Evolutionary conservation across 2,888 invertebrate species (phyloP).

Genomic region (Conistra vaccinii): DNA sequence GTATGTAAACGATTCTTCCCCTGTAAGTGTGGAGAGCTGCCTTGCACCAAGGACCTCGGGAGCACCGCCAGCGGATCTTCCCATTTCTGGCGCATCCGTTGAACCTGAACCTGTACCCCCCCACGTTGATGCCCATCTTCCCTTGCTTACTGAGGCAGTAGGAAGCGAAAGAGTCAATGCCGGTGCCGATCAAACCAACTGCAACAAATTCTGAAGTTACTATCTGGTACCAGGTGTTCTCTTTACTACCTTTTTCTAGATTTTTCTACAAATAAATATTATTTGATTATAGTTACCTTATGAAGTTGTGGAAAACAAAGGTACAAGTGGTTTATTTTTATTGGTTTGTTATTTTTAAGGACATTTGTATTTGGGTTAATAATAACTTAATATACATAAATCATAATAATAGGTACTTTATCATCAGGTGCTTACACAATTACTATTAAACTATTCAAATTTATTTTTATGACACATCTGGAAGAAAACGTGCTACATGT

Average conservation of each 20-base stretch:
- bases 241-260: background rate
- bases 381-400: background rate
- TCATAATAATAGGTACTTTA: too few relatives aligned
- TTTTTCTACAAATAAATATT: background rate
- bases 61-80: constrained; percentile 88
- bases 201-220: constrained; percentile 63
- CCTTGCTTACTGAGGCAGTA: constrained; percentile 89
- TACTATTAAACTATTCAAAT: background rate
- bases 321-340: background rate
- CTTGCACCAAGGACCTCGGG: constrained; percentile 88
- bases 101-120: constrained; percentile 87
- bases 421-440: background rate
- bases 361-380: background rate
- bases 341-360: background rate
- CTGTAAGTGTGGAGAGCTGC: constrained; percentile 87
- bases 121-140: constrained; percentile 88
- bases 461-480: background rate
- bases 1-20: constrained; percentile 87
- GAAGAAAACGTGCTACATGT: background rate
- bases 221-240: constrained; percentile 42
- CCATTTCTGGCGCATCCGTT: constrained; percentile 88
- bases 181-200: constrained; percentile 85
- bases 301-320: constrained; percentile 6
- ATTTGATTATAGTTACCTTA: constrained; percentile 3
- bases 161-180: constrained; percentile 85